Evolutionary conservation across 2,113 vertebrate species (phyloP).

Genomic region (Dunckerocampus dactyliophorus): DNA sequence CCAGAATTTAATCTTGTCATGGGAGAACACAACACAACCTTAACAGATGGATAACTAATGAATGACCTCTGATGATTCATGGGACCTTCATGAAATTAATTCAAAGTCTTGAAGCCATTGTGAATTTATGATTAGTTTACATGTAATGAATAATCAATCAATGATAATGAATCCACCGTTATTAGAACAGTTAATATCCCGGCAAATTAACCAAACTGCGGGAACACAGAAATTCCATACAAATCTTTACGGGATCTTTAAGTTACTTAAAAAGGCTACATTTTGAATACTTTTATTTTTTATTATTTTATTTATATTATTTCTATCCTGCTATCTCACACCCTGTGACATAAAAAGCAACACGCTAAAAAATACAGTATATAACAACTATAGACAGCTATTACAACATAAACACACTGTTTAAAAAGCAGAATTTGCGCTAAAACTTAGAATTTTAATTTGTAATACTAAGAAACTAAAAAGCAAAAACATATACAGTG

Average conservation of each 20-base stretch:
- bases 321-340: too few species aligned
- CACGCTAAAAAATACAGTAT: too few species aligned
- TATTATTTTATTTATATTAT: too few species aligned
- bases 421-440: too few species aligned
- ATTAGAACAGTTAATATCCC: neutral
- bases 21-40: constrained; percentile 3
- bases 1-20: neutral
- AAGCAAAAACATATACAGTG: too few species aligned
- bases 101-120: neutral
- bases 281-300: too few species aligned
- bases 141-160: constrained; percentile 2
- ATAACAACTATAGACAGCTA: too few species aligned
- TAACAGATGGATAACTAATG: neutral
- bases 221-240: neutral
- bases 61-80: constrained; percentile 6
- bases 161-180: constrained; percentile 6
- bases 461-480: too few species aligned
- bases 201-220: neutral
- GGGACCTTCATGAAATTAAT: neutral
- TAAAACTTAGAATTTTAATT: too few species aligned
- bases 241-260: neutral
- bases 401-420: too few species aligned
- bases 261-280: neutral
- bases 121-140: neutral
- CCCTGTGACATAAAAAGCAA: too few species aligned